These are phyloP conservation scores for Calcarius lapponicus DNA, from an alignment of 2,797 vertebrate genomes.

Conservation along the genomic window DNA sequence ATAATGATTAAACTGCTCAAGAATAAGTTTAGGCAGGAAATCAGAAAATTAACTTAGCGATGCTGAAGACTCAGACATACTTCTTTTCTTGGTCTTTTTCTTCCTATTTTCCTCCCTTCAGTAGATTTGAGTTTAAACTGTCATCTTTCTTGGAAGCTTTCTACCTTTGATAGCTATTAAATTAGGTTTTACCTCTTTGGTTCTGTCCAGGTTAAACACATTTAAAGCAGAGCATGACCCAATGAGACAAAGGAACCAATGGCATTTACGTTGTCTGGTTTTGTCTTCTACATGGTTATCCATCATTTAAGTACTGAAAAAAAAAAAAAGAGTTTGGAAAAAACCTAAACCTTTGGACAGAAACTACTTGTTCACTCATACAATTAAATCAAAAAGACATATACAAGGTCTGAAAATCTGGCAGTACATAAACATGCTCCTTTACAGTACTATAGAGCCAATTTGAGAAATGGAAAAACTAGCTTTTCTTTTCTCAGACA, in stretches of 20 bases:
- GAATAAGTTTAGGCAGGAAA: not conserved
- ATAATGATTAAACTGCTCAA: not conserved
- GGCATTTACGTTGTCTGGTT: slow-evolving; percentile 63
- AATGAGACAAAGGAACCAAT: slow-evolving; percentile 51
- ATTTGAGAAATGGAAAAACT: not conserved
- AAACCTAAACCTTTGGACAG: not conserved
- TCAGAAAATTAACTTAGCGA: not conserved
- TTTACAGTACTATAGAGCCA: not conserved
- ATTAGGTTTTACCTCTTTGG: slow-evolving; percentile 61
- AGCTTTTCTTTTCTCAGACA: not conserved
- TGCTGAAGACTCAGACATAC: not conserved
- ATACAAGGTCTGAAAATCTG: not conserved
- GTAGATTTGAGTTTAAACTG: not conserved
- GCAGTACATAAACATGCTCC: not conserved
- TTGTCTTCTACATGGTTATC: slow-evolving; percentile 53
- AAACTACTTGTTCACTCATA: not conserved
- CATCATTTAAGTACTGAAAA: slow-evolving; percentile 55
- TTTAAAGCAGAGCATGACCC: slow-evolving; percentile 63
- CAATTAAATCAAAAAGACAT: not conserved
- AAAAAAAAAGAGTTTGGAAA: not conserved
- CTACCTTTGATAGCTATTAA: slow-evolving; percentile 67
- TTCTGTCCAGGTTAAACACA: slow-evolving; percentile 71
- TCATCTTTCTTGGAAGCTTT: not conserved
- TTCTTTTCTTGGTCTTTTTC: not conserved
- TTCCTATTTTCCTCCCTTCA: not conserved